These are phyloP conservation scores for Microtus richardsoni DNA, from an alignment of 2,113 vertebrate genomes.

Conservation along the genomic window DNA sequence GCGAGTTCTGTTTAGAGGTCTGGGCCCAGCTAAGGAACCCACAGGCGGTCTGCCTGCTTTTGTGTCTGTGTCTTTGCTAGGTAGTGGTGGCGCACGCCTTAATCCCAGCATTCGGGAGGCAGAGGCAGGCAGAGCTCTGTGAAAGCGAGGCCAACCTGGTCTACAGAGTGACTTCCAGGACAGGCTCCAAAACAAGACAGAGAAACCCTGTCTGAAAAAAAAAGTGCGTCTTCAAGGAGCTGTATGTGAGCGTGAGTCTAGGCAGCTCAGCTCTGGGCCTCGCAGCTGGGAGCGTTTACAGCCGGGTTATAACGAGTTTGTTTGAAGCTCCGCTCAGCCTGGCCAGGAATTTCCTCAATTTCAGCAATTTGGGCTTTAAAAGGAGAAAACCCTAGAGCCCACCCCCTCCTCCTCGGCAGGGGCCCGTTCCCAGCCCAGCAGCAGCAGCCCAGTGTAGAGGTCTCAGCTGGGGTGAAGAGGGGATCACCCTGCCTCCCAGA, in stretches of 20 bases:
- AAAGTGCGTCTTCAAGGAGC: constrained; percentile 52
- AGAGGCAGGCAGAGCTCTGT: too few relatives aligned
- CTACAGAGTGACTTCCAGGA: too few relatives aligned
- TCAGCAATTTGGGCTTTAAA: constrained; percentile 88
- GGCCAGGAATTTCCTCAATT: constrained; percentile 88
- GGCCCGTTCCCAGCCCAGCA: constrained; percentile 52
- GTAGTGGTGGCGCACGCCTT: too few relatives aligned
- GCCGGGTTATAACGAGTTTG: constrained; percentile 87
- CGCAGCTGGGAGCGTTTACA: constrained; percentile 87
- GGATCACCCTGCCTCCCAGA: neutral
- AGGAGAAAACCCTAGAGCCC: constrained; percentile 75
- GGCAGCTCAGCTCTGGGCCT: constrained; percentile 73
- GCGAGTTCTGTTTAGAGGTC: neutral
- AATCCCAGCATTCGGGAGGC: too few relatives aligned
- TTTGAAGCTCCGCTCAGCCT: constrained; percentile 85
- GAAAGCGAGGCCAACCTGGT: too few relatives aligned
- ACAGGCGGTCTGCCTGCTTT: neutral
- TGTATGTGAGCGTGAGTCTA: constrained; percentile 60
- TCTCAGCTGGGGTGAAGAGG: neutral
- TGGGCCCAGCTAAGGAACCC: neutral
- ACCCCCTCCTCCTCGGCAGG: constrained; percentile 61
- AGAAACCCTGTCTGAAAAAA: too few relatives aligned
- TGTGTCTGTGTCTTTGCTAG: neutral
- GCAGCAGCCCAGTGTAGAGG: neutral
- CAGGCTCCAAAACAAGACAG: too few relatives aligned